These are phyloP conservation scores for Uloborus diversus DNA, from an alignment of 1,140 invertebrate genomes.

Conservation along the genomic window DNA sequence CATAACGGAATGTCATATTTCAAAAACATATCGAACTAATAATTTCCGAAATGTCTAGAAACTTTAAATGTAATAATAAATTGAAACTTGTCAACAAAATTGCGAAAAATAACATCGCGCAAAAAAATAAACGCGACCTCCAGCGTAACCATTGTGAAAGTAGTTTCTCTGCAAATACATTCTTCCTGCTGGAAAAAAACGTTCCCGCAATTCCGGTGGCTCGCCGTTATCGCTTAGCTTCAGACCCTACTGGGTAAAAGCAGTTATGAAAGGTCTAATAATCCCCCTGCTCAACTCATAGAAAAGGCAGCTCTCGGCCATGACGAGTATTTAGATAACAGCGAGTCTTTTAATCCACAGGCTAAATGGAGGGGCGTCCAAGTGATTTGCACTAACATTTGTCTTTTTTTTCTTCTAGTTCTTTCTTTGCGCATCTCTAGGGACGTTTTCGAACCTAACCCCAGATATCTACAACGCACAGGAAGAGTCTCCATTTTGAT, in stretches of 20 bases:
- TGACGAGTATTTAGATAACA: slow-evolving; percentile 50
- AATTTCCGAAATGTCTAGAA: no score
- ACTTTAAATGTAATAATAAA: no score
- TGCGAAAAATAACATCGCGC: no score
- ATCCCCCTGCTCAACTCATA: slow-evolving; percentile 14
- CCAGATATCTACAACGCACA: no score
- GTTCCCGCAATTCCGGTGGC: background rate
- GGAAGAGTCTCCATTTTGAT: no score
- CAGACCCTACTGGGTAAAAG: slow-evolving; percentile 18
- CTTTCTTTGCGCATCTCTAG: background rate
- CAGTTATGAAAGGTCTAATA: slow-evolving; percentile 53
- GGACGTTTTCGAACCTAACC: no score
- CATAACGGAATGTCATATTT: no score
- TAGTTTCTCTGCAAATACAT: background rate
- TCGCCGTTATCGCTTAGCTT: slow-evolving; percentile 28
- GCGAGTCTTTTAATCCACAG: slow-evolving; percentile 43
- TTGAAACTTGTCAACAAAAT: no score
- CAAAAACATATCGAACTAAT: no score
- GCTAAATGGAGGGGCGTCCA: background rate
- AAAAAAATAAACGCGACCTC: no score
- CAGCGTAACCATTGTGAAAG: slow-evolving; percentile 7
- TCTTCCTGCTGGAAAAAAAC: slow-evolving; percentile 1
- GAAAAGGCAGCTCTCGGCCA: slow-evolving; percentile 12
- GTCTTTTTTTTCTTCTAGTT: slow-evolving; percentile 3
- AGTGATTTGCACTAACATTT: slow-evolving; percentile 30